Base-by-base conservation (phyloP, 2,888 invertebrate genomes). In the Biston stratarius region DNA sequence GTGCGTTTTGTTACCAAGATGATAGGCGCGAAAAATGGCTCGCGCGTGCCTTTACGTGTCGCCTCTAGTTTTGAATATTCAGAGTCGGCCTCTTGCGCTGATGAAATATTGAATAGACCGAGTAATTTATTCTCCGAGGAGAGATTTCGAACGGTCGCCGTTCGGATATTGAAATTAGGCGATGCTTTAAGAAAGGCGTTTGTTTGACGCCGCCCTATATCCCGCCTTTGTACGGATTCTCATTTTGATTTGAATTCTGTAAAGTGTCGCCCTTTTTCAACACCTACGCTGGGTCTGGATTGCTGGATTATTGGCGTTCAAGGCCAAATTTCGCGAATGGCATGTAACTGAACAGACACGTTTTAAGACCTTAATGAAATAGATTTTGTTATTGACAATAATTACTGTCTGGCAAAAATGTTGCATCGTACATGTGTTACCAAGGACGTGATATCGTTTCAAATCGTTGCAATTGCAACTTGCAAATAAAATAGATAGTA, bases 1-100 rank as follows among this genome's bases (percentile, higher is more conserved):
- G 93, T 94, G 93, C 93, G 93, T 93, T 94, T 94, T 94, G 93
- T 93, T 93, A 94, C 93, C 92, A 90, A 94, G 93, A 94, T 92
- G 93, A 94, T 94, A 93, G 93, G 93, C 93, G 93, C 93, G 93
- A 94, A 94, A 94, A 94, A 94, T 94, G 93, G 92, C 91, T 90
- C 86, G 93, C 91, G 94, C 93, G 94, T 94, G 94, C 94, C 92
- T 90, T 88, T 92, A 93, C 92, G 93, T 93, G 93, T 91, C 92
- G 86, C 88, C 86, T 90, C 89, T 93, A 93, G 92, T 93, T 92
- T 91, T 92, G 93, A 93, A 94, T 93, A 93, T 94, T 94, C 92
- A 93, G 87, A 86, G 87, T 85, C 90, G 87, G 88, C 89, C 91
- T 90, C 87, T 89, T 89, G 90, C 80, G 87, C 89, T 89, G 93